Base-by-base conservation (phyloP, 2,113 vertebrate genomes). In the Catharus fuscescens region DNA sequence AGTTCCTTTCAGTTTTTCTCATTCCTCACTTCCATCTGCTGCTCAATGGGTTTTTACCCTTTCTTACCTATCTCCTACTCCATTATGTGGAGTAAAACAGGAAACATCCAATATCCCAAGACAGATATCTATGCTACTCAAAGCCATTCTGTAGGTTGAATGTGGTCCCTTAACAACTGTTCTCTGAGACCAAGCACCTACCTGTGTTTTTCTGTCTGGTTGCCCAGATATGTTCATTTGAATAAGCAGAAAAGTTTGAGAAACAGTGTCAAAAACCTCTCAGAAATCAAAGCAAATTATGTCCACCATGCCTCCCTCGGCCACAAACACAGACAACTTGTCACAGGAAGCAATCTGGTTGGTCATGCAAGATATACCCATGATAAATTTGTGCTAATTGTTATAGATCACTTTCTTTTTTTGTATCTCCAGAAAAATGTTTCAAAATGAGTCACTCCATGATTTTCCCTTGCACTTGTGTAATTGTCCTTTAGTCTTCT, bases 61-160 rank as follows among this genome's bases (percentile, higher is more conserved):
- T 83, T 83, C 34, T 31, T 62, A 80, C 83, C 44, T 19, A 34
- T 5, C 12, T 83, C 32, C 56, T 47, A 4, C 20, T 56, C 7
- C 12, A 28, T 4, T 12, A 14, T 34, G 31, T 71, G 32, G 1
- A 14, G 12, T 60, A 60, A 69, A 73, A 52, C 9, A 59, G 19
- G 36, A 64, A 48, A 65, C 2, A 12, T 65, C 18, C 10, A 36
- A 48, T 3, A 9, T 73, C 10, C 12, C 26, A 56, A 47, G 50
- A 17, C 0, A 67, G 24, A 57, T 2, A 19, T 23, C 9, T 18
- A 3, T 32, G 10, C 3, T 38, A 29, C 8, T n/a, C 1, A 0
- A 13, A 80, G 56, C 15, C 3, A 5, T 61, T 48, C 17, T 66
- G 4, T 48, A 31, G 10, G 15, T 44, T 44, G 47, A 80, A 42